Evolutionary conservation across 2,113 vertebrate genomes (phyloP).

Genomic region (Aramus guarauna): DNA sequence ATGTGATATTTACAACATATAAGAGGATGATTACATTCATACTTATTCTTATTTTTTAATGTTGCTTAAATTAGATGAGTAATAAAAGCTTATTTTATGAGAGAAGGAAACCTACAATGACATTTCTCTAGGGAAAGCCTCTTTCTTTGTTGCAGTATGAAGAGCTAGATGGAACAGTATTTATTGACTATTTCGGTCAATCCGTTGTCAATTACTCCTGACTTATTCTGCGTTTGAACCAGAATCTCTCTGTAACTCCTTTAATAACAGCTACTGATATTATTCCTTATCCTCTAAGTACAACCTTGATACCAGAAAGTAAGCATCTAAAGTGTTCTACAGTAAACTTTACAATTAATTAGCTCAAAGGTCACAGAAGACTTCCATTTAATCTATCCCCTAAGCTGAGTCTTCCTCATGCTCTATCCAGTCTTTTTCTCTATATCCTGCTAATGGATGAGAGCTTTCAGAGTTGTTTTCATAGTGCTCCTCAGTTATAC

Average conservation of each 20-base stretch:
- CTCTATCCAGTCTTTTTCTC: neutral
- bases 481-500: neutral
- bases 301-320: neutral
- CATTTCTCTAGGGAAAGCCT: neutral
- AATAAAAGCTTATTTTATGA: neutral
- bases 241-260: neutral
- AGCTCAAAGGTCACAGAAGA: neutral
- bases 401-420: neutral
- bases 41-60: neutral
- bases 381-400: neutral
- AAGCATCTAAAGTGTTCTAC: neutral
- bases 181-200: neutral
- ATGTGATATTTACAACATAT: neutral
- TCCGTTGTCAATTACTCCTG: slow-evolving; percentile 8
- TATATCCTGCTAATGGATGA: neutral
- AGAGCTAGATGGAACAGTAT: neutral
- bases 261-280: slow-evolving; percentile 2
- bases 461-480: neutral
- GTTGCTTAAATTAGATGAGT: neutral
- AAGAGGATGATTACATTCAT: neutral
- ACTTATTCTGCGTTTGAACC: neutral
- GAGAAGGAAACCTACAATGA: neutral
- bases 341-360: neutral
- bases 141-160: neutral
- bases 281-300: neutral